phyloP scores from a whole-genome alignment of 2,888 invertebrate species.

The Acanthosoma haemorrhoidale region DNA sequence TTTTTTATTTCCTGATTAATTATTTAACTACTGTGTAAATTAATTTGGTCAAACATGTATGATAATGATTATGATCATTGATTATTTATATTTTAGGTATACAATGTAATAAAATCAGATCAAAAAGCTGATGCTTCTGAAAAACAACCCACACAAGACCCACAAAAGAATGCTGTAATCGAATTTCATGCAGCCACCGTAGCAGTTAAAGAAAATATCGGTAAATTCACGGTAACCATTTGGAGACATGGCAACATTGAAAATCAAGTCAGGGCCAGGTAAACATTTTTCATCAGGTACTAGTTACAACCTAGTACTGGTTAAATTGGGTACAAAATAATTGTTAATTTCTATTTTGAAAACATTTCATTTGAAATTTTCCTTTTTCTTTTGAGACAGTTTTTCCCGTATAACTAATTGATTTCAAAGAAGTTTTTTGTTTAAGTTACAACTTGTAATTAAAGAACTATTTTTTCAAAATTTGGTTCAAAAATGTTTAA shows the following conservation, averaged over 20 bases:
- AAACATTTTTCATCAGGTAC: slow-evolving; percentile 28
- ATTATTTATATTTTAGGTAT: no score
- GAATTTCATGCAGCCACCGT: slow-evolving; percentile 53
- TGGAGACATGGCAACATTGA: slow-evolving; percentile 50
- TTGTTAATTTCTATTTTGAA: no score
- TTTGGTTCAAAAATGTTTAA: no score
- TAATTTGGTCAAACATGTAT: not conserved
- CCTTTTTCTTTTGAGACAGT: not conserved
- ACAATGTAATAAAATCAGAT: slow-evolving; percentile 47
- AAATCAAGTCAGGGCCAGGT: slow-evolving; percentile 49
- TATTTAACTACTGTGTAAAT: not conserved
- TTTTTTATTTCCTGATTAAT: not conserved
- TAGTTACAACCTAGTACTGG: no score
- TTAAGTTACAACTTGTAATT: no score
- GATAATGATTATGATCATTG: no score
- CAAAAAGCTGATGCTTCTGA: slow-evolving; percentile 45
- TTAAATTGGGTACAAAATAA: no score
- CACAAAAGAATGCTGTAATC: slow-evolving; percentile 48
- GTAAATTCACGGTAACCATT: slow-evolving; percentile 48
- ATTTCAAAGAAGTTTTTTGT: no score
- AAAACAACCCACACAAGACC: slow-evolving; percentile 40
- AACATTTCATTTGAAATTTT: not conserved
- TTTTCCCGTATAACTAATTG: not conserved
- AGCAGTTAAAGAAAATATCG: slow-evolving; percentile 53
- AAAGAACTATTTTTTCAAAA: no score